phyloP scores from a whole-genome alignment of 2,888 invertebrate species.

The Notodonta ziczac region DNA sequence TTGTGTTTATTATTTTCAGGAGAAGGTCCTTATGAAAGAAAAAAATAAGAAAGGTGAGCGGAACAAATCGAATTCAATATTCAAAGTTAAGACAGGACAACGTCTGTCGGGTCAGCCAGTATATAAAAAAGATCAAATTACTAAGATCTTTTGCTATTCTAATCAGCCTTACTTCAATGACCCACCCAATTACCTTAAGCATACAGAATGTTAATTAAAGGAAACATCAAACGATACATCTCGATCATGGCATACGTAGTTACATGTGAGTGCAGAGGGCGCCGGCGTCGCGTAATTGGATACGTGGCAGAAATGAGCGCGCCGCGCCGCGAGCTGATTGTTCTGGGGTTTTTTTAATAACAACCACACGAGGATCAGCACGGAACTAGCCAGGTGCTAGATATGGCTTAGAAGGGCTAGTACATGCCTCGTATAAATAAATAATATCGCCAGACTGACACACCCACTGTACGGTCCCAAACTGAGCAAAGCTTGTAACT shows the following conservation, averaged over 20 bases:
- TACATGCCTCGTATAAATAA: background rate
- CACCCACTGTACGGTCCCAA: too few relatives aligned
- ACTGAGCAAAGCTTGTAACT: too few relatives aligned
- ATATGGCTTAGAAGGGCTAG: slow-evolving; percentile 9
- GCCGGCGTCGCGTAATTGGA: slow-evolving; percentile 63
- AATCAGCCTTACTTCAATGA: too few relatives aligned
- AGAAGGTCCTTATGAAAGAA: too few relatives aligned
- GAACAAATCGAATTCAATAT: too few relatives aligned
- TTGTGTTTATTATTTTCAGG: too few relatives aligned
- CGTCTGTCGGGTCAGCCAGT: too few relatives aligned
- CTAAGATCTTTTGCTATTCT: too few relatives aligned
- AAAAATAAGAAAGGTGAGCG: too few relatives aligned
- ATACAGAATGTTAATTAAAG: background rate
- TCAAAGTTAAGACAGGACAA: too few relatives aligned
- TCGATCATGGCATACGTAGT: background rate
- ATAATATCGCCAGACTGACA: background rate
- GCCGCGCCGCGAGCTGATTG: slow-evolving; percentile 65
- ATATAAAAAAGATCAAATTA: too few relatives aligned
- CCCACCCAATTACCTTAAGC: background rate
- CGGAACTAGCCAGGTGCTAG: slow-evolving; percentile 16
- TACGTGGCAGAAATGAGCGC: slow-evolving; percentile 67
- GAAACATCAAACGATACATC: background rate
- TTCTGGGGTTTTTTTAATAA: slow-evolving; percentile 76
- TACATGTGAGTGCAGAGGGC: slow-evolving; percentile 3
- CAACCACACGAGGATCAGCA: slow-evolving; percentile 46